phyloP scores from a whole-genome alignment of 1,140 invertebrate species.

The Pogonognathellus flavescens region DNA sequence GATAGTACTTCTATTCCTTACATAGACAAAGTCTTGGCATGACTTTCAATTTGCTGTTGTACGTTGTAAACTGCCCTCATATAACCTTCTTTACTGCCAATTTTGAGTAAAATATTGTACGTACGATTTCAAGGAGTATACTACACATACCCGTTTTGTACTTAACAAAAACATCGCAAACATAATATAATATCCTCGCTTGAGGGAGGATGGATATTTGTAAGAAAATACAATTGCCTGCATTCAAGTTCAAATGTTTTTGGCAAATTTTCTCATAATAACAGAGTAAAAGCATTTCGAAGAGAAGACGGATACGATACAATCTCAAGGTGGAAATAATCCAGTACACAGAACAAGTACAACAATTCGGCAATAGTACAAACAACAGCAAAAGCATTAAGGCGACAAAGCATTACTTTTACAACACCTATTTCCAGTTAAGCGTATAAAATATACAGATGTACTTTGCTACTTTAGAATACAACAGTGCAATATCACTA shows the following conservation, averaged over 20 bases:
- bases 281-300: background rate
- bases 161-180: background rate
- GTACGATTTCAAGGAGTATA: background rate
- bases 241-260: conserved; percentile 32
- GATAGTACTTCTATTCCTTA: no score
- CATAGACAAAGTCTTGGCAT: conserved; percentile 7
- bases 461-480: background rate
- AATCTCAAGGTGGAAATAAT: no score
- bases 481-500: background rate
- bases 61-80: conserved; percentile 5
- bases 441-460: background rate
- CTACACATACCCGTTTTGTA: background rate
- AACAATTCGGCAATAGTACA: no score
- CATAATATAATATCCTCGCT: background rate
- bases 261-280: background rate
- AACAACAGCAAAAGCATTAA: conserved; percentile 6
- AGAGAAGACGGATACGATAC: background rate
- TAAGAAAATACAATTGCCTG: background rate
- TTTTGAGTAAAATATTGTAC: background rate
- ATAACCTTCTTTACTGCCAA: conserved; percentile 4
- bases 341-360: no score
- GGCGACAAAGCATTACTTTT: conserved; percentile 11
- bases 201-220: background rate
- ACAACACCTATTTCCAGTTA: no score
- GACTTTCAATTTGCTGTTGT: conserved; percentile 2